Evolutionary conservation across 2,888 invertebrate genomes (phyloP), one percentile per base, ranked within the genome.

Genomic region (Arge pagana): DNA sequence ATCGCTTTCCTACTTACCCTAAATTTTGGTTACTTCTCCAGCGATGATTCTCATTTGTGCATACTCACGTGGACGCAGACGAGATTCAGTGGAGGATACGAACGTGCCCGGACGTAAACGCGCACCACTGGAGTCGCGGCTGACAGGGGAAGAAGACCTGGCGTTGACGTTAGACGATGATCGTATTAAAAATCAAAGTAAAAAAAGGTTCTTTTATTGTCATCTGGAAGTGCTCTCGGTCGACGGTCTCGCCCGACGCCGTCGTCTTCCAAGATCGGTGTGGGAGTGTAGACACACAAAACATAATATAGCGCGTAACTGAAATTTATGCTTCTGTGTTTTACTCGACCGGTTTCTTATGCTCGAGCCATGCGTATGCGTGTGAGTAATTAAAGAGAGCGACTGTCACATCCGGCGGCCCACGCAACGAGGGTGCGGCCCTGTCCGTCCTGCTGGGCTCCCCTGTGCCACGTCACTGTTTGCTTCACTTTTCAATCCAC

Each of bases 371-470:
- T 54, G 42, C 57, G 59, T 66, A 62, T 66, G 65, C 66, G 70
- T 67, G 71, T 69, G 72, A 72, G 75, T 75, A 75, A 75, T 75
- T 75, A 75, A 75, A 75, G 72, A 73, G 72, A 73, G 73, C 71
- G 74, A 72, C 55, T 54, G 57, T 73, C 72, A 73, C 74, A 75
- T 75, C 75, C 75, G 75, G 74, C 75, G 73, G 73, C 75, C 75
- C 75, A 75, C 75, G 75, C 75, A 68, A 68, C 60, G 69, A 74
- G 75, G 74, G 75, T 73, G 70, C 68, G 65, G 68, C 62, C 55
- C 26, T 58, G 59, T 58, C 62, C 60, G 64, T 57, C 59, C 56
- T 54, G 61, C 58, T 58, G 63, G 62, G 59, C 62, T 59, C 65
- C 63, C 64, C 62, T 62, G 37, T 36, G 52, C 30, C 52, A 37